These are phyloP conservation scores for Gastrophryne carolinensis DNA, from an alignment of 2,797 vertebrate species.

Conservation along the genomic window DNA sequence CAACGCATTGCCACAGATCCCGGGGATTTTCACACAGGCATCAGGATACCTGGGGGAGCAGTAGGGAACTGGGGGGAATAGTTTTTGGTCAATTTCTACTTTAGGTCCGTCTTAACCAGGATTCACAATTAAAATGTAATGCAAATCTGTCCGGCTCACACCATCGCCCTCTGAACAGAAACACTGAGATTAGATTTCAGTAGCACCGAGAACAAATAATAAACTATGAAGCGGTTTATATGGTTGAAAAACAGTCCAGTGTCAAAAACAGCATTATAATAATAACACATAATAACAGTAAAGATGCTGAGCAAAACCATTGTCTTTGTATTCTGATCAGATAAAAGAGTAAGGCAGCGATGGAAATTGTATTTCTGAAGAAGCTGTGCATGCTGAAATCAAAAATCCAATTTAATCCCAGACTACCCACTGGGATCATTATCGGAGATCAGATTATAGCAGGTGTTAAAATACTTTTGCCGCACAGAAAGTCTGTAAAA, in stretches of 20 bases:
- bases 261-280: slow-evolving; percentile 14
- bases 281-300: slow-evolving; percentile 7
- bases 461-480: slow-evolving; percentile 41
- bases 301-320: background rate
- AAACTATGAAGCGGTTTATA: too few relatives aligned
- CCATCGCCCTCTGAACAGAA: too few relatives aligned
- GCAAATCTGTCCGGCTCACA: too few relatives aligned
- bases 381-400: slow-evolving; percentile 4
- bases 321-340: slow-evolving; percentile 34
- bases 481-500: slow-evolving; percentile 30
- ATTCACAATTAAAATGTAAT: too few relatives aligned
- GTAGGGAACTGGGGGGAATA: too few relatives aligned
- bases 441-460: slow-evolving; percentile 43
- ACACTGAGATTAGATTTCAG: background rate
- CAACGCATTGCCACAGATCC: too few relatives aligned
- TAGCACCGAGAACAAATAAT: background rate
- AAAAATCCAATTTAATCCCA: slow-evolving; percentile 44
- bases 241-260: background rate
- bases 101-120: too few relatives aligned
- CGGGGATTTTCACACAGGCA: too few relatives aligned
- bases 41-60: too few relatives aligned
- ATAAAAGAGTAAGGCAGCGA: background rate
- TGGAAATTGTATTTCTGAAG: slow-evolving; percentile 34
- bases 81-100: too few relatives aligned
- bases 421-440: slow-evolving; percentile 33